A percentile compares a stretch with the other conserved stretches of the same genome.
phyloP scores from a whole-genome alignment of 2,113 vertebrate genomes.

The Octodon degus region DNA sequence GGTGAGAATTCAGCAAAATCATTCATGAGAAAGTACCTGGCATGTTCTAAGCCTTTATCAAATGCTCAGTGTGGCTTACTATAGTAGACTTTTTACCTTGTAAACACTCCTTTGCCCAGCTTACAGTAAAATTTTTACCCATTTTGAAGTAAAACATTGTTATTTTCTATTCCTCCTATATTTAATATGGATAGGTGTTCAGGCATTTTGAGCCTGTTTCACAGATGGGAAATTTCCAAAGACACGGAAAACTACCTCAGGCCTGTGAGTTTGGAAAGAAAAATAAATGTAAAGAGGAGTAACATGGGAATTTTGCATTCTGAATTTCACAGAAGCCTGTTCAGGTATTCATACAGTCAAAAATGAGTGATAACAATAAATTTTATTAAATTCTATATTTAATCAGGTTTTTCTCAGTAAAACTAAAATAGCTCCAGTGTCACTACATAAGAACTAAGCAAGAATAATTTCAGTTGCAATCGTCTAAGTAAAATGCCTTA shows the following conservation, averaged over 20 bases:
- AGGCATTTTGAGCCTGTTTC: conserved; percentile 46
- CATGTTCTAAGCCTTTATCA: neutral
- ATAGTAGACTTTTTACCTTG: neutral
- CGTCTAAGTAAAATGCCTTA: neutral
- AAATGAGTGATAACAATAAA: neutral
- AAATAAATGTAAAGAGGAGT: neutral
- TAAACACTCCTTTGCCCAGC: neutral
- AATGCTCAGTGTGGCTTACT: neutral
- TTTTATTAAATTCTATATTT: conserved; percentile 12
- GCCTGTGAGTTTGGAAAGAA: neutral
- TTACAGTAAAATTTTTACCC: conserved; percentile 32
- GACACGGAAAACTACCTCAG: conserved; percentile 11
- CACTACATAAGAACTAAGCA: conserved; percentile 9
- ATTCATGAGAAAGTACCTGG: neutral
- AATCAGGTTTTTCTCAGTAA: conserved; percentile 52
- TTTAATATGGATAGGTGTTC: conserved; percentile 23
- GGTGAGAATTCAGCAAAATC: neutral
- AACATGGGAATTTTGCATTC: neutral
- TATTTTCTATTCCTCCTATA: conserved; percentile 25
- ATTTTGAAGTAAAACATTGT: conserved; percentile 52
- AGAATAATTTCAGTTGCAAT: neutral
- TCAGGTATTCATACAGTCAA: neutral
- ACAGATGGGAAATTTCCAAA: conserved; percentile 16
- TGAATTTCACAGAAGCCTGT: neutral
- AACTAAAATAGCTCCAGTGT: neutral